A percentile compares a stretch with the other conserved stretches of the same genome.
These are phyloP conservation scores for Halictus rubicundus DNA, from an alignment of 1,140 invertebrate genomes.

Conservation along the genomic window DNA sequence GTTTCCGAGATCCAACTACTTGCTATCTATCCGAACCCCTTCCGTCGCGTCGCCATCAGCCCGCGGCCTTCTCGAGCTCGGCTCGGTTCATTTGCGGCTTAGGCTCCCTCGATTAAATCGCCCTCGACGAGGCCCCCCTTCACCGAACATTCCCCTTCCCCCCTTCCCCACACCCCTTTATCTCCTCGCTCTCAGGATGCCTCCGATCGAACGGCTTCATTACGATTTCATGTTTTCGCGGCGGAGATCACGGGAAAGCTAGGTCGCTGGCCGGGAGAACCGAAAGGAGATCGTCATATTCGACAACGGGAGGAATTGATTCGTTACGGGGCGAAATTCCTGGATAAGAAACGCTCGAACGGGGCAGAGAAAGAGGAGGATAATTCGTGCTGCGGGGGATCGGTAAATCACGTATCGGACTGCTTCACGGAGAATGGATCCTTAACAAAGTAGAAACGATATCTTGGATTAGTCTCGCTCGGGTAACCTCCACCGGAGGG, in stretches of 20 bases:
- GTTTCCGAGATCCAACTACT: conserved; percentile 33
- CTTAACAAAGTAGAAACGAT: conserved; percentile 64
- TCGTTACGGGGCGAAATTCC: conserved; percentile 29
- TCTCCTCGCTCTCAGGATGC: neutral
- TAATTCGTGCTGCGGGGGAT: conserved; percentile 36
- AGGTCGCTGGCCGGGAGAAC: neutral
- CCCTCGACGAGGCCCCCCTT: neutral
- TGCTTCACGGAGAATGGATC: conserved; percentile 50
- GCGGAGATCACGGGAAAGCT: conserved; percentile 2
- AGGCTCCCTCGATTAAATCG: conserved; percentile 38
- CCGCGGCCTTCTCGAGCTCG: conserved; percentile 18
- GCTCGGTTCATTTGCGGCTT: conserved; percentile 50
- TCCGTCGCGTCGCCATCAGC: conserved; percentile 19
- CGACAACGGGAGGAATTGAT: conserved; percentile 47
- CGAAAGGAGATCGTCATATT: neutral
- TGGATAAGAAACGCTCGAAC: conserved; percentile 4
- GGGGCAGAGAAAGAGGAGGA: neutral
- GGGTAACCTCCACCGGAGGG: conserved; percentile 40
- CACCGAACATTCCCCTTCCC: too few relatives aligned
- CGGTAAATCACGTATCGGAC: conserved; percentile 56
- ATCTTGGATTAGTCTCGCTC: conserved; percentile 60
- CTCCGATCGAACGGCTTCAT: conserved; percentile 34
- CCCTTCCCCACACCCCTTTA: neutral
- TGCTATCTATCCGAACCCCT: conserved; percentile 6
- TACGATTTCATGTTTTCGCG: conserved; percentile 32